Conservation (phyloP, 2,888 invertebrate genomes). For the Sisyra terminalis region DNA sequence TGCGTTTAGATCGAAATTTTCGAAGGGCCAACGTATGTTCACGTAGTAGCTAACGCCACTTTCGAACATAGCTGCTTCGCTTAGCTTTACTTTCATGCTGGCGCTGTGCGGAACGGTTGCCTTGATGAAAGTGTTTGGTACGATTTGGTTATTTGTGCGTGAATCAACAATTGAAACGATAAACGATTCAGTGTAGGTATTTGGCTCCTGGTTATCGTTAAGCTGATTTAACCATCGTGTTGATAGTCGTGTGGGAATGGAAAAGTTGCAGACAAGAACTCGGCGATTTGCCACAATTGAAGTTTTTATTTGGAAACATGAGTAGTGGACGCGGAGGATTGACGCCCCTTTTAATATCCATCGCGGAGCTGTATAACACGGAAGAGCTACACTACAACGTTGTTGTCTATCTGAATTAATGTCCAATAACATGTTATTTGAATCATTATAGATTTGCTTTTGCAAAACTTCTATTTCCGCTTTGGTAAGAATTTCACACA, state of each 20-base stretch:
- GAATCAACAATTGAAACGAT: slow-evolving; percentile 3
- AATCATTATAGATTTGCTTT: slow-evolving; percentile 1
- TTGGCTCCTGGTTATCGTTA: background rate
- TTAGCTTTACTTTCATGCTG: slow-evolving; percentile 5
- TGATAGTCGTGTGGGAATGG: slow-evolving; percentile 5
- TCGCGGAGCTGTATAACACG: slow-evolving; percentile 6
- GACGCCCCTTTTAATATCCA: slow-evolving; percentile 9
- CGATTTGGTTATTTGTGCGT: slow-evolving; percentile 4
- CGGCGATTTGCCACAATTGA: slow-evolving; percentile 3
- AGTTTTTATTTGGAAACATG: slow-evolving; percentile 4
- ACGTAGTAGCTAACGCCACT: slow-evolving; percentile 4
- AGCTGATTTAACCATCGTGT: slow-evolving; percentile 5
- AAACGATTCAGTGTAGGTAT: slow-evolving; percentile 4
- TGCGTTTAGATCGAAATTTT: slow-evolving; percentile 6
- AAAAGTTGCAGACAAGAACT: slow-evolving; percentile 5
- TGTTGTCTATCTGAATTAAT: slow-evolving; percentile 1
- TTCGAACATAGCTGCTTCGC: slow-evolving; percentile 5
- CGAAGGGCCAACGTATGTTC: slow-evolving; percentile 6
- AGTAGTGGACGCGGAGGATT: slow-evolving; percentile 4
- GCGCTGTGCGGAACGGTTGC: slow-evolving; percentile 5
- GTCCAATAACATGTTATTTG: slow-evolving; percentile 3
- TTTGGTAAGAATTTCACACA: slow-evolving; percentile 4
- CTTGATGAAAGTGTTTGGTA: slow-evolving; percentile 3
- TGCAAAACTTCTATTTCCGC: slow-evolving; percentile 2
- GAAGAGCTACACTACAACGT: slow-evolving; percentile 4